Base-by-base conservation (phyloP, 2,888 invertebrate species). In the Megalurothrips usitatus region DNA sequence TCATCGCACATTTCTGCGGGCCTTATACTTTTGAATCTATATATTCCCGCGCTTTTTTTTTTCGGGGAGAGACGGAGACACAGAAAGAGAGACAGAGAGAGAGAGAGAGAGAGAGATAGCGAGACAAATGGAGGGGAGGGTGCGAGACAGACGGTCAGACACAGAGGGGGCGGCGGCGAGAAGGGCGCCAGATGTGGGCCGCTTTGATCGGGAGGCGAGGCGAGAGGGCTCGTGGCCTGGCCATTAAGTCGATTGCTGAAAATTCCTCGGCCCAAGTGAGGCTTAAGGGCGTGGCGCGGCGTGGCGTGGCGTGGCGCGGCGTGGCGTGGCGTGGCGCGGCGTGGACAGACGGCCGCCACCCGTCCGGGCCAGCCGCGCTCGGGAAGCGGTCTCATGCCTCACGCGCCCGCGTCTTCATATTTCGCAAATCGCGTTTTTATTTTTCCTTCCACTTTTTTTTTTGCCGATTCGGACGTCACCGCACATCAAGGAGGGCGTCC, bases 231-330 rank as follows among this genome's bases (percentile, higher is more conserved):
- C 17, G 58, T 43, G 34, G 34, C 34, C 26, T 75, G 26, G 23
- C 68, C 68, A 75, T 75, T 75, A 75, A 75, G 68, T 23, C 23
- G 68, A 75, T 75, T 75, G 68, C 68, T 75, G 23, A 75, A 75
- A 75, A 75, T 75, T 75, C 68, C 68, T 75, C 23, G 68, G 68
- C 3, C 26, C 23, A 26, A 23, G 68, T 75, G 68, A 75, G 68
- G 23, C 68, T 19, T 19, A 19, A 23, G 11, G 68, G 68, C 23
- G 49, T 49, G 52, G 52, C 52, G 4, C 14, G 52, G 52, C 4
- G 52, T 1, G 49, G 49, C 49, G 49, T 9, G 49, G 49, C 49
- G 49, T 9, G 49, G 49, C 9, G 52, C 14, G 52, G 52, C 52
- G 52, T 12, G 52, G 52, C 52, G 52, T 12, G 52, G 52, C 52